A percentile compares a stretch with the other conserved stretches of the same genome.
These are phyloP conservation scores for Orycteropus afer DNA, from an alignment of 2,113 vertebrate species.

Conservation along the genomic window DNA sequence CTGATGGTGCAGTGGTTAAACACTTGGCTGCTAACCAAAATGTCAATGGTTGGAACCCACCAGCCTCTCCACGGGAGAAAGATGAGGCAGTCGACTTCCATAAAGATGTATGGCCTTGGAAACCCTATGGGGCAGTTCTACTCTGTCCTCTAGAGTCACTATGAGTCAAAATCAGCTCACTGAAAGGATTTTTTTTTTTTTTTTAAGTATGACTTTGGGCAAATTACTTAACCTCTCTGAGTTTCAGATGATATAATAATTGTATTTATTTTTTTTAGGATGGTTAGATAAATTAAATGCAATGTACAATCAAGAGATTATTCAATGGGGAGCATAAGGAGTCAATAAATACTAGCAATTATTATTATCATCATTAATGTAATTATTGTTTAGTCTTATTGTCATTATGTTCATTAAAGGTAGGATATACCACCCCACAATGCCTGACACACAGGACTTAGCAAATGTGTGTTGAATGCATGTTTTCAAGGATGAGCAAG, in stretches of 20 bases:
- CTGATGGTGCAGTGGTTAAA: too few relatives aligned
- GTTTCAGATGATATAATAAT: not conserved
- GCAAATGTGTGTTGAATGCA: not conserved
- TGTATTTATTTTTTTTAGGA: not conserved
- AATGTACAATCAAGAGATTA: not conserved
- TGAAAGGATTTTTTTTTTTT: too few relatives aligned
- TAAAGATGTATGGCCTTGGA: too few relatives aligned
- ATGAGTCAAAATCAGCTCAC: too few relatives aligned
- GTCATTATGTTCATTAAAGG: not conserved
- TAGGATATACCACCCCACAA: not conserved
- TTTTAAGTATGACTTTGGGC: not conserved
- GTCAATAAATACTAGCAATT: not conserved
- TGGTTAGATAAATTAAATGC: constrained; percentile 8
- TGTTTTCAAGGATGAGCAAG: not conserved
- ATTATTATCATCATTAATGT: not conserved
- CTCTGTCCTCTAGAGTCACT: too few relatives aligned
- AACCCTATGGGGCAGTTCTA: too few relatives aligned
- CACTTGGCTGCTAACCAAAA: too few relatives aligned
- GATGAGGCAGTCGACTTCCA: too few relatives aligned
- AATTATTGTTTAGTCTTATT: not conserved
- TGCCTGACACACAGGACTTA: not conserved
- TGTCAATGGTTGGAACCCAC: too few relatives aligned
- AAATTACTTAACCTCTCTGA: not conserved
- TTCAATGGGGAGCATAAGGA: not conserved
- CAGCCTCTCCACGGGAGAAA: too few relatives aligned